Evolutionary conservation across 2,888 invertebrate genomes (phyloP).

Genomic region (Agriopis aurantiaria): DNA sequence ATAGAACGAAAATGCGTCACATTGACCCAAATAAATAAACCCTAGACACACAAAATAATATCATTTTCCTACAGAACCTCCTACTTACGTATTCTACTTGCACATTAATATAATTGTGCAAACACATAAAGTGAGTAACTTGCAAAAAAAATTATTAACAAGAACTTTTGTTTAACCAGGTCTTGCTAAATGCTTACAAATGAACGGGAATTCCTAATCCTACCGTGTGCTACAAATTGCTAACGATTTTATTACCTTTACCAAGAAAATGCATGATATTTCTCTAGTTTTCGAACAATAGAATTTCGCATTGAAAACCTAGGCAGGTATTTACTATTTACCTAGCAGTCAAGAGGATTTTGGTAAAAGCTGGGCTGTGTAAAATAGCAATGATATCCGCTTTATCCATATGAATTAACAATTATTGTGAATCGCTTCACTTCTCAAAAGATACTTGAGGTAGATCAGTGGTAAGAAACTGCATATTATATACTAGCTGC

Average conservation of each 20-base stretch:
- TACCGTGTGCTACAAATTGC: neutral
- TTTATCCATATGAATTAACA: too few relatives aligned
- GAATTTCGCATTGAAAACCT: slow-evolving; percentile 8
- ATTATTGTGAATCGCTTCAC: too few relatives aligned
- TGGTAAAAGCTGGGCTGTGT: too few relatives aligned
- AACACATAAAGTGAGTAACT: slow-evolving; percentile 1
- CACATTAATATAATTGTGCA: neutral
- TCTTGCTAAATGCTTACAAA: slow-evolving; percentile 8
- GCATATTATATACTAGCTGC: too few relatives aligned
- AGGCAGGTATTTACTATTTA: neutral
- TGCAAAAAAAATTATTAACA: neutral
- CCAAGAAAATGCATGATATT: slow-evolving; percentile 30
- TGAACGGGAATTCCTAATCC: slow-evolving; percentile 27
- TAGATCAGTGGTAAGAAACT: too few relatives aligned
- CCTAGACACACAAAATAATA: neutral
- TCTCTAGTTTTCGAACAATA: slow-evolving; percentile 35
- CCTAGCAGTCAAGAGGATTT: too few relatives aligned
- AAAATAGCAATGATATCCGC: too few relatives aligned
- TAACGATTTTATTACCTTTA: neutral
- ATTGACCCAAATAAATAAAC: too few relatives aligned
- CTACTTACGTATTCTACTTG: neutral
- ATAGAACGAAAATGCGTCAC: too few relatives aligned
- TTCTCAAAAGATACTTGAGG: too few relatives aligned
- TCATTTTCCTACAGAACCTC: slow-evolving; percentile 23
- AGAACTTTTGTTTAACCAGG: slow-evolving; percentile 8